Evolutionary conservation across 2,888 invertebrate species (phyloP).

Genomic region (Strigamia crassipes): DNA sequence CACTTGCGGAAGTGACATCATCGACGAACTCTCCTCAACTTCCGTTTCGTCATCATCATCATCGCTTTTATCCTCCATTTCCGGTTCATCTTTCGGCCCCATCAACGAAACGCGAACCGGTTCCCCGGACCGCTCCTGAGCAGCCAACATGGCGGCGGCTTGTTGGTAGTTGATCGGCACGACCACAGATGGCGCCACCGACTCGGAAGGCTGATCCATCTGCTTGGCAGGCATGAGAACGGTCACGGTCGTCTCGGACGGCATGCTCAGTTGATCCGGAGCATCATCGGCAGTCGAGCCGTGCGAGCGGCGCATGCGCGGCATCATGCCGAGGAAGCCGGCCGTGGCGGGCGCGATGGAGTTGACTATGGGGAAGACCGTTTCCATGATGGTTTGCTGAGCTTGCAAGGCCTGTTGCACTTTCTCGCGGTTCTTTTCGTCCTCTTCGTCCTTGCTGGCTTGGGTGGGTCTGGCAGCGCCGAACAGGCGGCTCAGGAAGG

Average conservation of each 20-base stretch:
- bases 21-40: background rate
- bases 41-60: background rate
- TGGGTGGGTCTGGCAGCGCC: background rate
- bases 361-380: background rate
- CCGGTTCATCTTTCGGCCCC: background rate
- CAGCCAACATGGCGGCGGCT: background rate
- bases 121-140: background rate
- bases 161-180: background rate
- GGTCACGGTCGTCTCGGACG: background rate
- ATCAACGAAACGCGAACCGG: background rate
- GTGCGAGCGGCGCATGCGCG: conserved; percentile 39
- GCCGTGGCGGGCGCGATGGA: background rate
- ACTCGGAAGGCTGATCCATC: background rate
- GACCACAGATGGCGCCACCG: background rate
- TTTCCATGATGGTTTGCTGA: conserved; percentile 6
- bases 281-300: background rate
- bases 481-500: background rate
- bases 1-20: conserved; percentile 14
- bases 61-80: background rate
- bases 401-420: background rate
- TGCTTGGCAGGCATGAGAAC: background rate
- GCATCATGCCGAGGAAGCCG: conserved; percentile 17
- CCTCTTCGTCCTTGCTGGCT: background rate
- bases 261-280: conserved; percentile 43
- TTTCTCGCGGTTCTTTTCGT: conserved; percentile 33